Evolutionary conservation across 2,113 vertebrate species (phyloP).

Genomic region (Myocastor coypus): DNA sequence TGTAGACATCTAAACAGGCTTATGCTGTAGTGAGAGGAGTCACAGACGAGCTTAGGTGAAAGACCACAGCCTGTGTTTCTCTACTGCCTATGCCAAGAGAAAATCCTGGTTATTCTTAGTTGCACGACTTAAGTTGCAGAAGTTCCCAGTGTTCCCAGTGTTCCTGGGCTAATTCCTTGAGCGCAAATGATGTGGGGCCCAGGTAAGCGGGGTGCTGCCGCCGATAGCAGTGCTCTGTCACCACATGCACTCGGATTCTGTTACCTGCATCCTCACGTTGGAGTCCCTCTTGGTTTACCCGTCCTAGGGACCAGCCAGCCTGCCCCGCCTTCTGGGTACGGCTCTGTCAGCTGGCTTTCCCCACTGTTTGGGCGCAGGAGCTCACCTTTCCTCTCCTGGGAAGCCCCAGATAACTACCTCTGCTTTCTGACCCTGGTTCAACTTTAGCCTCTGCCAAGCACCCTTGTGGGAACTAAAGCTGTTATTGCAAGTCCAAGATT

Average conservation of each 20-base stretch:
- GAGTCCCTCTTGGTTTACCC: neutral
- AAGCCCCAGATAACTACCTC: no score
- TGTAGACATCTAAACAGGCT: neutral
- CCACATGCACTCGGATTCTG: neutral
- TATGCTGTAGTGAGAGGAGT: constrained; percentile 5
- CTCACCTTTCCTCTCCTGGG: neutral
- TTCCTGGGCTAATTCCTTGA: neutral
- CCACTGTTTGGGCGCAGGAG: neutral
- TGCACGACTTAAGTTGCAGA: neutral
- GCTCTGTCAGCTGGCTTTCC: neutral
- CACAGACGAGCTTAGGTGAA: neutral
- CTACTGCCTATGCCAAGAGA: neutral
- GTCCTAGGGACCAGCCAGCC: neutral
- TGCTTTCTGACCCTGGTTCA: neutral
- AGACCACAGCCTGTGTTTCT: neutral
- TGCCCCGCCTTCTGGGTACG: neutral
- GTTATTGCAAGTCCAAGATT: neutral
- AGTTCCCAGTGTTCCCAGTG: neutral
- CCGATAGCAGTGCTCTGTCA: accelerated
- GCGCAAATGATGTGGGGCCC: neutral
- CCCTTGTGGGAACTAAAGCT: neutral
- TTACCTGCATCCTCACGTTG: neutral
- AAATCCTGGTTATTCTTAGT: neutral
- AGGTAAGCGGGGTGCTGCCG: neutral
- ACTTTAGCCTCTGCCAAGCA: neutral